These are phyloP conservation scores for Trachelus stipa DNA, from an alignment of 2,888 invertebrate species.

Conservation along the genomic window DNA sequence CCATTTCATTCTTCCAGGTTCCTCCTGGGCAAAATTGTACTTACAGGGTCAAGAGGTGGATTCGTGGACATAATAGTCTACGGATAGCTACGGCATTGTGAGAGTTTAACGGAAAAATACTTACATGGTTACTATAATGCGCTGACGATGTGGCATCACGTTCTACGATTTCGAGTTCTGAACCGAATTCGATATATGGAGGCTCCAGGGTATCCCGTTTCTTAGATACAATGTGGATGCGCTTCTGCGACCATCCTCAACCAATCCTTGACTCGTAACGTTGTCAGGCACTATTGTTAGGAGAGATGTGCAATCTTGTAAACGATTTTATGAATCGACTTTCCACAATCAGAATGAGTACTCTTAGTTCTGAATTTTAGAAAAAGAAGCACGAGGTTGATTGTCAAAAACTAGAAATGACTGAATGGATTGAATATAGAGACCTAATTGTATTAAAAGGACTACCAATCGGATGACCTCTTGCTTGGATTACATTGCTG, in stretches of 20 bases:
- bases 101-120: background rate
- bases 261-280: constrained; percentile 33
- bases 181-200: background rate
- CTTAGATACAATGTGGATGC: background rate
- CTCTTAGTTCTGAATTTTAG: background rate
- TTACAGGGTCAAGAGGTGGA: background rate
- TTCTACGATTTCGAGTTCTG: background rate
- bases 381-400: background rate
- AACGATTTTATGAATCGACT: background rate
- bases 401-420: background rate
- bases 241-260: constrained; percentile 2
- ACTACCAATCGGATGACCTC: constrained; percentile 39
- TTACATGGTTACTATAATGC: background rate
- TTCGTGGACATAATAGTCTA: background rate
- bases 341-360: background rate
- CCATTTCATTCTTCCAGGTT: background rate
- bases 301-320: constrained; percentile 4
- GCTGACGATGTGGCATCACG: background rate
- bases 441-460: background rate
- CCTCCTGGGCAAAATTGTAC: background rate
- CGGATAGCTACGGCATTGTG: background rate
- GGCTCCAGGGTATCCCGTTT: background rate
- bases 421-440: background rate
- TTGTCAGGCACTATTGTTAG: constrained; percentile 32
- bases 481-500: constrained; percentile 36